These are phyloP conservation scores for Litoditis marina DNA, from an alignment of 2,888 invertebrate genomes.

Conservation along the genomic window DNA sequence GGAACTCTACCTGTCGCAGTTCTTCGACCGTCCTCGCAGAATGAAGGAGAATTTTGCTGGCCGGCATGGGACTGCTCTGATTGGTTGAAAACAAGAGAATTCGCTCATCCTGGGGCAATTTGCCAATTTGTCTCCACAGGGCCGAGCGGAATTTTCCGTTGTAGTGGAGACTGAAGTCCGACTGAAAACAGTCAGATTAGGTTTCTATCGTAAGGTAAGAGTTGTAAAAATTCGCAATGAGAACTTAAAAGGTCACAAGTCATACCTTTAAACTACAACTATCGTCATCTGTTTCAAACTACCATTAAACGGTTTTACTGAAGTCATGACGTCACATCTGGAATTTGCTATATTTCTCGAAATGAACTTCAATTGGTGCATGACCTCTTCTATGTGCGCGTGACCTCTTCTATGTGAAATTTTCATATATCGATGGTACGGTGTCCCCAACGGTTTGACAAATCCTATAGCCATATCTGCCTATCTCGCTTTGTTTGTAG, in stretches of 20 bases:
- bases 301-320: no score
- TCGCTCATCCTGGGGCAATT: slow-evolving; percentile 46
- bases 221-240: no score
- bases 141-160: slow-evolving; percentile 36
- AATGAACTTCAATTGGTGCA: no score
- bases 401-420: no score
- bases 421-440: no score
- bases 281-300: no score
- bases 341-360: no score
- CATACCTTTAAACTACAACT: no score
- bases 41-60: slow-evolving; percentile 42
- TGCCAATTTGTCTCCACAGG: slow-evolving; percentile 35
- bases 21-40: slow-evolving; percentile 49
- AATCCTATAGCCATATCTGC: not conserved
- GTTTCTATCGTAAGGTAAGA: not conserved
- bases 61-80: slow-evolving; percentile 22
- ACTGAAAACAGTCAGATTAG: slow-evolving; percentile 22
- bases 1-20: slow-evolving; percentile 39
- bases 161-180: slow-evolving; percentile 44
- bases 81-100: slow-evolving; percentile 55
- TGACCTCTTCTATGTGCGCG: no score
- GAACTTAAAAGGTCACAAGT: no score
- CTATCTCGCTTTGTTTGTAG: not conserved
- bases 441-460: no score
- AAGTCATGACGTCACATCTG: no score